phyloP scores from a whole-genome alignment of 1,140 invertebrate genomes.

The Drosophila quadrilineata region DNA sequence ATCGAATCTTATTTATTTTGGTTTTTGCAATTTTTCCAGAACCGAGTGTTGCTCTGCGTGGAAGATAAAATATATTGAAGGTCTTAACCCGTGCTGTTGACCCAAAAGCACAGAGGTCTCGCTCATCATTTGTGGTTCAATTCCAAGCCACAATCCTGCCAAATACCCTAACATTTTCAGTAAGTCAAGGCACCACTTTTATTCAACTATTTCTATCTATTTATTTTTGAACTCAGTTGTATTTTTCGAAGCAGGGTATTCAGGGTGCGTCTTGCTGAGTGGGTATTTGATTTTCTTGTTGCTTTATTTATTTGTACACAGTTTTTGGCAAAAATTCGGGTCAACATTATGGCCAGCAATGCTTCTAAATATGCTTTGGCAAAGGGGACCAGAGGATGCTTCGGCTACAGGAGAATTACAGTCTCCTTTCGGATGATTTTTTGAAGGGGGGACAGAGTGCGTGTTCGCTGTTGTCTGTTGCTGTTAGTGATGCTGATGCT shows the following conservation, averaged over 20 bases:
- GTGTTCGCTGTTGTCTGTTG: constrained; percentile 44
- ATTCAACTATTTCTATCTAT: neutral
- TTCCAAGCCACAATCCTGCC: constrained; percentile 6
- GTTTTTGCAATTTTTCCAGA: constrained; percentile 68
- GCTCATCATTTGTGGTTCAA: constrained; percentile 53
- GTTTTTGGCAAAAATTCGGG: constrained; percentile 77
- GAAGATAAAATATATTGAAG: constrained; percentile 76
- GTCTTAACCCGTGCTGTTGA: constrained; percentile 50
- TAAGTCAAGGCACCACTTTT: too few relatives aligned
- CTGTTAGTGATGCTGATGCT: constrained; percentile 24
- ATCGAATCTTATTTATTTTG: constrained; percentile 79
- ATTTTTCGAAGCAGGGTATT: constrained; percentile 34
- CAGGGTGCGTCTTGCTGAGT: constrained; percentile 2
- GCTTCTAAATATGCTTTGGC: constrained; percentile 35
- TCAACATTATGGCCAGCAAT: constrained; percentile 75
- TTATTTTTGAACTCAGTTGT: neutral
- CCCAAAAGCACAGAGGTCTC: constrained; percentile 15
- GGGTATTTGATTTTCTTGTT: constrained; percentile 35
- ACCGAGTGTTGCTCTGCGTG: constrained; percentile 62
- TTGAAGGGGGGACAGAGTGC: constrained; percentile 37
- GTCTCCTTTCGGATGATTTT: too few relatives aligned
- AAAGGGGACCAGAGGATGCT: neutral
- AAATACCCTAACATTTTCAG: neutral
- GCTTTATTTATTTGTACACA: constrained; percentile 74
- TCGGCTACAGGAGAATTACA: too few relatives aligned